Conservation (phyloP, 2,888 invertebrate genomes). For the Apamea epomidion region DNA sequence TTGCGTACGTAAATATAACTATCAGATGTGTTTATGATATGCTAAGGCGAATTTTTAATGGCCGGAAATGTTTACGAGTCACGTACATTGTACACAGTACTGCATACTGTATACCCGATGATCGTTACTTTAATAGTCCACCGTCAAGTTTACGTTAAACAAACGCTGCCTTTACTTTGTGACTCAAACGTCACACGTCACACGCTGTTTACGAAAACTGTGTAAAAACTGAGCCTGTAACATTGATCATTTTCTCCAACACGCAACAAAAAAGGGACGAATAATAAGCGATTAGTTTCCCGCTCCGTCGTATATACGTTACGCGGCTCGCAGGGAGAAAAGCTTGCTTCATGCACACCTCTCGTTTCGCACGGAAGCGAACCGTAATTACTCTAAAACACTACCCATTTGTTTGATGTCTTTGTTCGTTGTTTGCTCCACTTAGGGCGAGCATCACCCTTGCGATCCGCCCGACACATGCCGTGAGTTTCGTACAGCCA, state of each 20-base stretch:
- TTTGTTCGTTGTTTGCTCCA: constrained; percentile 90
- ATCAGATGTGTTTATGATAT: constrained; percentile 86
- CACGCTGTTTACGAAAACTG: constrained; percentile 75
- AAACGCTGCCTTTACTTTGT: constrained; percentile 73
- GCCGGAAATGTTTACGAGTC: constrained; percentile 76
- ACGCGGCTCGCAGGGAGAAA: constrained; percentile 77
- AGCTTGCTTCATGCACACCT: constrained; percentile 84
- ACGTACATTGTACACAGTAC: constrained; percentile 64
- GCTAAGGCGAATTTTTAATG: constrained; percentile 83
- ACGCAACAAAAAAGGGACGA: constrained; percentile 81
- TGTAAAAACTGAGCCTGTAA: constrained; percentile 75
- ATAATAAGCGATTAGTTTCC: constrained; percentile 84
- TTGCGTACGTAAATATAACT: constrained; percentile 87
- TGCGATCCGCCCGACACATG: constrained; percentile 86
- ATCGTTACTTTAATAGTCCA: constrained; percentile 68
- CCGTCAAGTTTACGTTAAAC: constrained; percentile 62
- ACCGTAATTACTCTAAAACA: constrained; percentile 91
- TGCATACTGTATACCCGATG: constrained; percentile 63
- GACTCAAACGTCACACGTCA: constrained; percentile 72
- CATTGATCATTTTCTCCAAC: constrained; percentile 81
- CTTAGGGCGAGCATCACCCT: constrained; percentile 89
- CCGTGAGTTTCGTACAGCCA: constrained; percentile 85
- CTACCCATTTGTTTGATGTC: constrained; percentile 91
- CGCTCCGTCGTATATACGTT: constrained; percentile 71
- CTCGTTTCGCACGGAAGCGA: constrained; percentile 88